These are phyloP conservation scores for Ectemnius cavifrons DNA, from an alignment of 2,888 invertebrate species.

Conservation along the genomic window DNA sequence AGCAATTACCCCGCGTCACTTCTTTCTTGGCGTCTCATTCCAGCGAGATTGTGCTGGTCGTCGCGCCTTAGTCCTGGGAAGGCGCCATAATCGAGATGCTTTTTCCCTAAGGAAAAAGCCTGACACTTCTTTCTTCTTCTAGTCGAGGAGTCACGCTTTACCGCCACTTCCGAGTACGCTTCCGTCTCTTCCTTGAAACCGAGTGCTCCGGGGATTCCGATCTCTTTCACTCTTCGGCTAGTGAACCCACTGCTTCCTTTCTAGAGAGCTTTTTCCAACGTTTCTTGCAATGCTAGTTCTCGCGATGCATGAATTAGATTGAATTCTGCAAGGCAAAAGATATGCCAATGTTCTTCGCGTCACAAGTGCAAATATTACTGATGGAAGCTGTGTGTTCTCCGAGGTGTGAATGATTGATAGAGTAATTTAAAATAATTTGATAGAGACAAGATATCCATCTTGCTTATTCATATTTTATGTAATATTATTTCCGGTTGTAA, in stretches of 20 bases:
- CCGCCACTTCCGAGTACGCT: constrained; percentile 3
- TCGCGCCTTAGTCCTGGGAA: constrained; percentile 4
- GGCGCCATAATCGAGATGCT: neutral
- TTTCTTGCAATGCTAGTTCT: neutral
- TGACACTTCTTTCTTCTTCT: neutral
- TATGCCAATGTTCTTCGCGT: too few species aligned
- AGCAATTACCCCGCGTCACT: constrained; percentile 51
- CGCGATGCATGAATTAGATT: too few species aligned
- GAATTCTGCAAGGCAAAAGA: too few species aligned
- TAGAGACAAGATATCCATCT: too few species aligned
- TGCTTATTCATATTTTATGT: too few species aligned
- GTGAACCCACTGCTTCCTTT: neutral
- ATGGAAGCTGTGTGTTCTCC: too few species aligned
- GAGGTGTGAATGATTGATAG: too few species aligned
- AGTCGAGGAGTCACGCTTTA: neutral
- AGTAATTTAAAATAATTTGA: too few species aligned
- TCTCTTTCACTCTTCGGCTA: neutral
- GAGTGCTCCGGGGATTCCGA: neutral
- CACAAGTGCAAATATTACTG: too few species aligned
- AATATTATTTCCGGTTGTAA: too few species aligned
- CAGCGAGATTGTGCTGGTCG: constrained; percentile 16
- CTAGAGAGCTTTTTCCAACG: neutral
- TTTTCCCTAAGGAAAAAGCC: neutral
- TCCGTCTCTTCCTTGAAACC: neutral
- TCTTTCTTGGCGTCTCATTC: constrained; percentile 43